These are phyloP conservation scores for Pseudorectes ferrugineus DNA, from an alignment of 2,113 vertebrate species.

Conservation along the genomic window DNA sequence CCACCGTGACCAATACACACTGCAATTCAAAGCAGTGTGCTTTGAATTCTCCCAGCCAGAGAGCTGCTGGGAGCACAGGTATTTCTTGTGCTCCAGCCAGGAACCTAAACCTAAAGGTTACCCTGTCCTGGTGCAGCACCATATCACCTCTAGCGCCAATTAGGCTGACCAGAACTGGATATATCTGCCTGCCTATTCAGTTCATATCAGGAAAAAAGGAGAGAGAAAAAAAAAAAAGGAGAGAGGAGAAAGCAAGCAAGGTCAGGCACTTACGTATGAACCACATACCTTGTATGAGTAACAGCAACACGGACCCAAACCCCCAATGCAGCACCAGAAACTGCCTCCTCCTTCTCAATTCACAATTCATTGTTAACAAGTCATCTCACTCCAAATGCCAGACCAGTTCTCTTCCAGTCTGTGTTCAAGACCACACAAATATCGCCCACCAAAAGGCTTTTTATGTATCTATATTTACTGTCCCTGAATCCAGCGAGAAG, in stretches of 20 bases:
- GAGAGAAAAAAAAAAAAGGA: accelerated
- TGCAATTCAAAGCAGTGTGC: not conserved
- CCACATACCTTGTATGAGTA: not conserved
- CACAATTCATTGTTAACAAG: not conserved
- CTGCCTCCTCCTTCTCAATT: not conserved
- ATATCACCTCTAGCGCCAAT: not conserved
- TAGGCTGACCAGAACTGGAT: not conserved
- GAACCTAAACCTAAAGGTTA: constrained; percentile 13
- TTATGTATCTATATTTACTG: not conserved
- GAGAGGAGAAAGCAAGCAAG: not conserved
- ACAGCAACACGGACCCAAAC: not conserved
- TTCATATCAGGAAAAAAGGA: constrained; percentile 13
- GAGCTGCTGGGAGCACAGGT: not conserved
- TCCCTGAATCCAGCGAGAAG: not conserved
- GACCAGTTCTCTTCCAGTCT: not conserved
- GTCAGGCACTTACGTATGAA: not conserved
- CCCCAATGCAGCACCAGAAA: not conserved
- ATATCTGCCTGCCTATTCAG: constrained; percentile 12
- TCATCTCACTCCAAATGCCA: not conserved
- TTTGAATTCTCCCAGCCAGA: not conserved
- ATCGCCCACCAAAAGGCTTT: not conserved
- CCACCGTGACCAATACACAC: not conserved
- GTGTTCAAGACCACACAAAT: not conserved
- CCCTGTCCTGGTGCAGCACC: not conserved
- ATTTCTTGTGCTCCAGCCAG: not conserved